phyloP scores from a whole-genome alignment of 2,113 vertebrate species.

The Bufo gargarizans region DNA sequence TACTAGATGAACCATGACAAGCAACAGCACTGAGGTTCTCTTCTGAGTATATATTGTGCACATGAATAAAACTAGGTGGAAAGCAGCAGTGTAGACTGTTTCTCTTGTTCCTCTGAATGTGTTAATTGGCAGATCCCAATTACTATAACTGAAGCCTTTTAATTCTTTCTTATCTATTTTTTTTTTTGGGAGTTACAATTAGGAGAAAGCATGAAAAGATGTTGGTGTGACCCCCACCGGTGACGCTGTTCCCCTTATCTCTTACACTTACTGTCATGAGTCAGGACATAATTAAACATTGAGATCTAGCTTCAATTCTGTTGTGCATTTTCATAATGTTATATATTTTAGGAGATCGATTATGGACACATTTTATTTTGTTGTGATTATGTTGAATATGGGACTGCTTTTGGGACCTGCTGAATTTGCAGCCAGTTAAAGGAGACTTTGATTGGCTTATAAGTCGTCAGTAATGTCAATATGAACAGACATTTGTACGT shows the following conservation, averaged over 20 bases:
- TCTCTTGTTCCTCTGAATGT: not conserved
- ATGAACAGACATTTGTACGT: too few species aligned
- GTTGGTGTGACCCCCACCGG: not conserved
- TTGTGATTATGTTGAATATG: not conserved
- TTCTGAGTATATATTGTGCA: not conserved
- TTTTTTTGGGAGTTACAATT: not conserved
- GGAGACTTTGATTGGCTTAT: too few species aligned
- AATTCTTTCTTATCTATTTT: not conserved
- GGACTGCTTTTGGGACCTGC: not conserved
- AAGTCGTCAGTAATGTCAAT: too few species aligned
- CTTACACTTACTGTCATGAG: not conserved
- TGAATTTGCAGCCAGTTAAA: too few species aligned
- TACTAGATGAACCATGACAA: not conserved
- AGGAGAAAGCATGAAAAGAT: not conserved
- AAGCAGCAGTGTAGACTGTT: not conserved
- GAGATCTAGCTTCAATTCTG: not conserved
- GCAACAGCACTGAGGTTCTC: not conserved
- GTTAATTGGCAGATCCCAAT: not conserved
- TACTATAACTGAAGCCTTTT: not conserved
- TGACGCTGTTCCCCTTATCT: not conserved
- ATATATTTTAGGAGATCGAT: not conserved
- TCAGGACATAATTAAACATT: not conserved
- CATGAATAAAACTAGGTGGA: not conserved
- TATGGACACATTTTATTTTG: not conserved
- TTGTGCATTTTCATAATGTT: not conserved